These are phyloP conservation scores for Sarcophaga subvicina DNA, from an alignment of 2,888 invertebrate species.

Conservation along the genomic window DNA sequence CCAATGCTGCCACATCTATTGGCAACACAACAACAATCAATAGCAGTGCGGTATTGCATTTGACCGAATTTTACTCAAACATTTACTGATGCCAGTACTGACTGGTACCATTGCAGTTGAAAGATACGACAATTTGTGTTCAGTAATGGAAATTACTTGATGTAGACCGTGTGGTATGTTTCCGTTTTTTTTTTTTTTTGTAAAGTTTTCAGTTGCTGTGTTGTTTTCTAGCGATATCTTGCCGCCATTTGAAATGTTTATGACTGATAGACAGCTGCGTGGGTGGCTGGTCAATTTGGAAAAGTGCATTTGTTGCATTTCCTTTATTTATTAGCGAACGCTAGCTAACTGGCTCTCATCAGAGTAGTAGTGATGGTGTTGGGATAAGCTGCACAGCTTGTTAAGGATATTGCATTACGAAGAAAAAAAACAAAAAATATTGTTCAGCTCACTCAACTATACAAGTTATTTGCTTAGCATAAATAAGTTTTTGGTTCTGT, in stretches of 20 bases:
- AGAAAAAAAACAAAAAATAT: too few species aligned
- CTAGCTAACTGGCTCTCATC: too few species aligned
- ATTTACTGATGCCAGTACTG: too few species aligned
- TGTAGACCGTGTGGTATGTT: conserved; percentile 30
- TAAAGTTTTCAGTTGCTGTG: background rate
- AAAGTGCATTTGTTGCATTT: background rate
- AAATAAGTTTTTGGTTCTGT: too few species aligned
- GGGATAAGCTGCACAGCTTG: too few species aligned
- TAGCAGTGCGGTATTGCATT: background rate
- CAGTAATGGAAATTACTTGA: conserved; percentile 62
- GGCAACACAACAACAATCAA: background rate
- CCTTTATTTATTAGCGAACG: background rate
- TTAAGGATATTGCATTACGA: too few species aligned
- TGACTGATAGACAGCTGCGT: background rate
- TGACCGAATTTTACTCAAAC: conserved; percentile 30
- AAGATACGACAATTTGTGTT: conserved; percentile 60
- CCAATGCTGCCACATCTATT: background rate
- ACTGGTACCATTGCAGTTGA: background rate
- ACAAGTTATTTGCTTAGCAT: too few species aligned
- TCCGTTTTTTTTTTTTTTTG: background rate
- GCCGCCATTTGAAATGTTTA: conserved; percentile 25
- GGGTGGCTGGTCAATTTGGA: background rate
- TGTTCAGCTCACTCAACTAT: too few species aligned
- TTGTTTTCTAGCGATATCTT: conserved; percentile 28
- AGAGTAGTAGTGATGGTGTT: too few species aligned